phyloP scores from a whole-genome alignment of 2,113 vertebrate species.

The Raja brachyura region DNA sequence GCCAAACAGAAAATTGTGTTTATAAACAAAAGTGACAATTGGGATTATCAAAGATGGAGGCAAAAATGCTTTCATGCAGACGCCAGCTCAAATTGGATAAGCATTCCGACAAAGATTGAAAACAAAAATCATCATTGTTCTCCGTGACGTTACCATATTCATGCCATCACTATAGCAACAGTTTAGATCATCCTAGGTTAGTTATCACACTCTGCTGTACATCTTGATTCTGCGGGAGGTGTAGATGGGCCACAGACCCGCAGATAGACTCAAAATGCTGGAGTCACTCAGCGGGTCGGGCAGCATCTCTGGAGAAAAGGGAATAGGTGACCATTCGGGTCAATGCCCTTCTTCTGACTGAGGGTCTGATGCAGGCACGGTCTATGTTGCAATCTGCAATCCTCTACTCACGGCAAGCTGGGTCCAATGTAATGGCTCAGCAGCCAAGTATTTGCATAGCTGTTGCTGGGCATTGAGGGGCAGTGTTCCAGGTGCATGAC shows the following conservation, averaged over 20 bases:
- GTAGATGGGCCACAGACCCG: neutral
- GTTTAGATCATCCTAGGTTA: too few relatives aligned
- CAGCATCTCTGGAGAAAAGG: too few relatives aligned
- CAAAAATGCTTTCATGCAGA: neutral
- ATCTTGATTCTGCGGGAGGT: neutral
- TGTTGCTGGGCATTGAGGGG: neutral
- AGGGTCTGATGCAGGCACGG: too few relatives aligned
- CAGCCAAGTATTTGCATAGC: neutral
- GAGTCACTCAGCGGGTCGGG: too few relatives aligned
- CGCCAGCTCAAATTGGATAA: neutral
- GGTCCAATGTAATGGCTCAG: neutral
- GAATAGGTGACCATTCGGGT: too few relatives aligned
- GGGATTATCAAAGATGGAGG: conserved; percentile 11
- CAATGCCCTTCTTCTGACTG: too few relatives aligned
- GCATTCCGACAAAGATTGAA: neutral
- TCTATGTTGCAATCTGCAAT: neutral
- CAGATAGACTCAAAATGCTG: neutral
- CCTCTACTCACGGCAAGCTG: neutral
- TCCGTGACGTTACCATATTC: neutral
- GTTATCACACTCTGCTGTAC: neutral
- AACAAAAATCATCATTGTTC: neutral
- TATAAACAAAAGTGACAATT: conserved; percentile 25
- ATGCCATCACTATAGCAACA: conserved; percentile 6
- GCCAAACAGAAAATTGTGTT: conserved; percentile 32
- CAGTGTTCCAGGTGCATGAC: too few relatives aligned